These are phyloP conservation scores for Drosophila kambysellisi DNA, from an alignment of 2,888 invertebrate genomes.

Conservation along the genomic window DNA sequence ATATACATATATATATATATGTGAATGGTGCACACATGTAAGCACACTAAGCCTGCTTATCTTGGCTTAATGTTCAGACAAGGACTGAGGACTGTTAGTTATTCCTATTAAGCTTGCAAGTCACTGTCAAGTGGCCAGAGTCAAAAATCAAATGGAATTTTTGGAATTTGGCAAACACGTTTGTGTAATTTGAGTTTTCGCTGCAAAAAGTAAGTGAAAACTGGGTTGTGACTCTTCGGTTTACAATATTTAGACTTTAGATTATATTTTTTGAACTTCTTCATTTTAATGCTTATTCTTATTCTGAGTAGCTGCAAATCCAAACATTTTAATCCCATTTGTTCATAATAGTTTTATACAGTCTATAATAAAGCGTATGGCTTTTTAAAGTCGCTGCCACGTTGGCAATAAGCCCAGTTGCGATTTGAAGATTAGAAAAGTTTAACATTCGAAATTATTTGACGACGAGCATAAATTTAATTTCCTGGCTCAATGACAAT, in stretches of 20 bases:
- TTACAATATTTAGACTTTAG: not conserved
- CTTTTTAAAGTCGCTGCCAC: not conserved
- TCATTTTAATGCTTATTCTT: no score
- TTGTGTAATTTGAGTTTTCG: not conserved
- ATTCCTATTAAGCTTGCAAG: constrained; percentile 38
- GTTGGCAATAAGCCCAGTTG: not conserved
- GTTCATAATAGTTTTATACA: not conserved
- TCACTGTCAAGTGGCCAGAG: constrained; percentile 38
- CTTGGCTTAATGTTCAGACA: constrained; percentile 38
- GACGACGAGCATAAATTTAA: constrained; percentile 50
- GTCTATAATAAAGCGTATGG: not conserved
- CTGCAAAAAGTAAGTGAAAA: not conserved
- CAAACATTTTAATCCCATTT: not conserved
- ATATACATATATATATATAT: not conserved
- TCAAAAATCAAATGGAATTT: constrained; percentile 5
- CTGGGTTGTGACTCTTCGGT: not conserved
- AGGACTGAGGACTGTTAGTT: constrained; percentile 19
- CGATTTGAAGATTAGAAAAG: constrained; percentile 6
- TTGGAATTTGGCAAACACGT: not conserved
- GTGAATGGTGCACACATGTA: constrained; percentile 11
- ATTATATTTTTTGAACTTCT: not conserved
- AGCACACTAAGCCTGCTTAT: constrained; percentile 31
- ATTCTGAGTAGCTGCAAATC: not conserved
- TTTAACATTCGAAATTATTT: constrained; percentile 22
- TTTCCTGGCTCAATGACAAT: constrained; percentile 45